Evolutionary conservation across 2,888 invertebrate genomes (phyloP).

Genomic region (Chromoteleia sp.): DNA sequence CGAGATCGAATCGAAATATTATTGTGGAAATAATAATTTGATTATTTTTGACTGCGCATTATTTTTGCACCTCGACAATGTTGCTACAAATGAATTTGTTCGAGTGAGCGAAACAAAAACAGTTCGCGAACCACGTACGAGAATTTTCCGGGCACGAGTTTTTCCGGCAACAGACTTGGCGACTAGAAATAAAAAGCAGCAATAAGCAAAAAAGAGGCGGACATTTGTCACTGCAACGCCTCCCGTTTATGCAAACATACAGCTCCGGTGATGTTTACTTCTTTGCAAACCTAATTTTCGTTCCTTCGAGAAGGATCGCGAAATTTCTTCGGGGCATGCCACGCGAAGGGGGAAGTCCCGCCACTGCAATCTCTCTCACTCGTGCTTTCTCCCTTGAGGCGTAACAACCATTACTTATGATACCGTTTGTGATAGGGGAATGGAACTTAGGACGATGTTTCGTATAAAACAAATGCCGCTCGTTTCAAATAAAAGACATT

Average conservation of each 20-base stretch:
- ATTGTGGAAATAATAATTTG: too few species aligned
- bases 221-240: slow-evolving; percentile 82
- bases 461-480: slow-evolving; percentile 68
- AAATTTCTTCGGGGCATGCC: slow-evolving; percentile 74
- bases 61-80: too few species aligned
- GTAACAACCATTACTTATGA: slow-evolving; percentile 71
- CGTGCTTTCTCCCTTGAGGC: slow-evolving; percentile 67
- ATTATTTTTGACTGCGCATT: too few species aligned
- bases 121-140: slow-evolving; percentile 69
- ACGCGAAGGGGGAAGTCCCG: slow-evolving; percentile 55
- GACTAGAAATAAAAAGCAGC: slow-evolving; percentile 61
- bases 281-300: slow-evolving; percentile 83
- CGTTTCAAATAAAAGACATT: slow-evolving; percentile 65
- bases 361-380: slow-evolving; percentile 63
- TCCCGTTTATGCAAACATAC: slow-evolving; percentile 81
- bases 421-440: slow-evolving; percentile 71
- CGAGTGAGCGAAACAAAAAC: slow-evolving; percentile 77
- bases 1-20: too few species aligned
- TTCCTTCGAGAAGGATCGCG: slow-evolving; percentile 73
- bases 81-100: too few species aligned
- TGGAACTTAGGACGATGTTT: slow-evolving; percentile 67
- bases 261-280: slow-evolving; percentile 81
- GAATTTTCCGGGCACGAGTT: slow-evolving; percentile 75
- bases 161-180: slow-evolving; percentile 67
- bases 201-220: slow-evolving; percentile 66